These are phyloP conservation scores for Drosophila differens DNA, from an alignment of 2,888 invertebrate species.

Conservation along the genomic window DNA sequence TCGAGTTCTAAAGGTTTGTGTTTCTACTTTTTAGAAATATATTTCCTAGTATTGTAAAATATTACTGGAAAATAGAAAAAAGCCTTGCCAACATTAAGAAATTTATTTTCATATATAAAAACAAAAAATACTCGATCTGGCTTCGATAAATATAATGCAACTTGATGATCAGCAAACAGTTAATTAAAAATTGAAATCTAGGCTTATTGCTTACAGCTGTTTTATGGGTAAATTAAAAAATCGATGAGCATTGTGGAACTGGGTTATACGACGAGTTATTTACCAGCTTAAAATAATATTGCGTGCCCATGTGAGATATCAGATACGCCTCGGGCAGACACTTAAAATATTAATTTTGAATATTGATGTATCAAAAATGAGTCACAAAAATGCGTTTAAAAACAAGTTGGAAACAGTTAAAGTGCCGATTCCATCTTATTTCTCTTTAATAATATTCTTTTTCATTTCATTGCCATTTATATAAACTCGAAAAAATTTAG, in stretches of 20 bases:
- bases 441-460: background rate
- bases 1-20: background rate
- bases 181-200: background rate
- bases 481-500: background rate
- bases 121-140: background rate
- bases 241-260: background rate
- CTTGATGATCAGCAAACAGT: background rate
- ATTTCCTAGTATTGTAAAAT: background rate
- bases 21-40: background rate
- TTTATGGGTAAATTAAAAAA: no score
- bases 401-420: background rate
- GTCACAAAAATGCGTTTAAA: constrained; percentile 1
- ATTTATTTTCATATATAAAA: background rate
- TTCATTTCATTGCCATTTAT: background rate
- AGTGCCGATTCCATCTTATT: background rate
- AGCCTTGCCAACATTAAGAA: background rate
- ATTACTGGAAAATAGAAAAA: background rate
- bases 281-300: background rate
- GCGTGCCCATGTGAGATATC: background rate
- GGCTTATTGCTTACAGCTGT: no score
- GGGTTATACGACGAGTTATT: no score
- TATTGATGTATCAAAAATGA: constrained; percentile 10
- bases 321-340: constrained; percentile 9
- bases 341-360: constrained; percentile 7
- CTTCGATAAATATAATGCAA: background rate